Evolutionary conservation across 2,888 invertebrate species (phyloP).

Genomic region (Platypus cylindrus): DNA sequence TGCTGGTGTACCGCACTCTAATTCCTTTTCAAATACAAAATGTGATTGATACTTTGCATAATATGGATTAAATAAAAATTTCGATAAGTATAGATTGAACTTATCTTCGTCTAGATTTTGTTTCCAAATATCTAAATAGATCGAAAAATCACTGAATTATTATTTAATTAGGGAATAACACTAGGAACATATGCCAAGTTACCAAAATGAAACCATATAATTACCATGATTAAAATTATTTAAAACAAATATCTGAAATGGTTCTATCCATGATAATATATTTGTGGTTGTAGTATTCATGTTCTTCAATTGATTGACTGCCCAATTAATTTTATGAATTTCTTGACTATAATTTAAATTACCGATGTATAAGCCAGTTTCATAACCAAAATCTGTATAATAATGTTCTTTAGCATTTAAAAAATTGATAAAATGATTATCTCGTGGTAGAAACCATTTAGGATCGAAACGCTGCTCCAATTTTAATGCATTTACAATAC

Average conservation of each 20-base stretch:
- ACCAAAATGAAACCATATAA: constrained; percentile 1
- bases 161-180: not conserved
- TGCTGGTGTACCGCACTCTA: constrained; percentile 49
- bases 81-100: constrained; percentile 51
- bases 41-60: constrained; percentile 57
- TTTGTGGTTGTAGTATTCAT: constrained; percentile 41
- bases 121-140: constrained; percentile 35
- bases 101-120: constrained; percentile 39
- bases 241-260: constrained; percentile 50
- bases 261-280: constrained; percentile 50
- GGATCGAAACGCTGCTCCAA: constrained; percentile 70
- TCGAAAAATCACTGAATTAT: not conserved
- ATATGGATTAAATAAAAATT: constrained; percentile 54
- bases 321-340: constrained; percentile 43
- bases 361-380: constrained; percentile 54
- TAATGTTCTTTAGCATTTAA: constrained; percentile 41
- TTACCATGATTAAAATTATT: constrained; percentile 42
- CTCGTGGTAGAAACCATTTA: constrained; percentile 62
- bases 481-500: constrained; percentile 47
- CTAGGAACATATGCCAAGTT: not conserved
- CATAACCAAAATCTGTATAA: constrained; percentile 54
- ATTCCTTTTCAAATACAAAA: constrained; percentile 47
- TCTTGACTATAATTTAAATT: constrained; percentile 51
- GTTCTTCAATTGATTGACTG: constrained; percentile 41
- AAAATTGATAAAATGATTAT: constrained; percentile 51